Base-by-base conservation (phyloP, 1,140 invertebrate species). In the Palaemon carinicauda region DNA sequence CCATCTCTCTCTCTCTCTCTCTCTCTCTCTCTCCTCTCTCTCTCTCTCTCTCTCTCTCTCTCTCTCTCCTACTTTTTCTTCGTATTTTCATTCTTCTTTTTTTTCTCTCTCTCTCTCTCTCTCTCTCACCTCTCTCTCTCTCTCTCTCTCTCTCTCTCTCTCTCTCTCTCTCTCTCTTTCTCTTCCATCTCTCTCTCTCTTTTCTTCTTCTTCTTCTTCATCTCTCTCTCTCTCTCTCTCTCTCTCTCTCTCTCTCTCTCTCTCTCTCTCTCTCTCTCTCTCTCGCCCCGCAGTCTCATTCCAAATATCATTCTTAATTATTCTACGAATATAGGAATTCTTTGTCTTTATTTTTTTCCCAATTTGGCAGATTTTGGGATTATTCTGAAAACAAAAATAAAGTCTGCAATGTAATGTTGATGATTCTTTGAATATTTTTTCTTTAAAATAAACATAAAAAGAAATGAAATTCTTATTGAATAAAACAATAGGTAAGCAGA, bases 1-100 rank as follows among this genome's bases (percentile, higher is more conserved):
- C n/a, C n/a, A n/a, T n/a, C 65, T 73, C 56, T 71, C 65, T 73
- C 80, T 82, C 60, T 82, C 80, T 82, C 56, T 82, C 65, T 73
- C 41, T 71, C 60, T 73, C 41, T 73, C 29, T 71, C 31, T 82
- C 2, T 69, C 60, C 9, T 31, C 0, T 17, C 19, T 41, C 21
- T 7, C 29, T 29, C 10, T n/a, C 24, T 60, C 50, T 21, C 56
- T 29, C 56, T 60, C 24, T n/a, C 24, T 60, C 24, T 60, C 56
- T 14, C 56, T 60, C 19, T 60, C 19, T 60, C 24, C 19, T n/a
- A n/a, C 41, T 9, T 4, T 41, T 41, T 41, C 1, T 5, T 41
- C 7, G 12, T 41, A 1, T 41, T 41, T 41, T 12, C 24, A 12
- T 15, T 65, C 5, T 15, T 65, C 24, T 27, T 65, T 65, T 27